Percentiles rank a stretch among this genome's conserved stretches.
Conservation (phyloP, 1,140 invertebrate genomes). For the Cotesia chilonis region DNA sequence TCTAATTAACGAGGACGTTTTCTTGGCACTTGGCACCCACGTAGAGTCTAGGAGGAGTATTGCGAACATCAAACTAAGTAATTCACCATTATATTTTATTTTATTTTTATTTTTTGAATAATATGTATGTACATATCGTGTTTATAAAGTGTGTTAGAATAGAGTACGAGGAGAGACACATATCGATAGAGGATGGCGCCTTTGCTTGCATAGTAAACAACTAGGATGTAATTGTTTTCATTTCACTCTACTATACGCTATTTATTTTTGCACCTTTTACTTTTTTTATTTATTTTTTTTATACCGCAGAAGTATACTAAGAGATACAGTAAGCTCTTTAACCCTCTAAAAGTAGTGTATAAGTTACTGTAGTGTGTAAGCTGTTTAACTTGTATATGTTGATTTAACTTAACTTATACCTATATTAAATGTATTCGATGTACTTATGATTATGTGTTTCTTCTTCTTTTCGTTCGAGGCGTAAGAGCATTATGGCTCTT, state of each 20-base stretch:
- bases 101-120: slow-evolving; percentile 5
- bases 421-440: background rate
- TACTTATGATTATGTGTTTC: background rate
- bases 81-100: background rate
- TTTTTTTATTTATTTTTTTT: background rate
- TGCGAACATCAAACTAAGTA: slow-evolving; percentile 7
- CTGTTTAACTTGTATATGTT: no score
- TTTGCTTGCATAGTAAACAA: slow-evolving; percentile 42
- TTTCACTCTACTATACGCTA: slow-evolving; percentile 13
- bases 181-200: slow-evolving; percentile 32
- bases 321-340: background rate
- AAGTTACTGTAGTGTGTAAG: no score
- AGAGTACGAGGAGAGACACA: background rate
- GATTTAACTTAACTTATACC: no score
- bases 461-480: background rate
- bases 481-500: background rate
- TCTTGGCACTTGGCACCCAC: slow-evolving; percentile 23
- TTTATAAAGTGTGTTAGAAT: slow-evolving; percentile 9
- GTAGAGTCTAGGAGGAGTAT: background rate
- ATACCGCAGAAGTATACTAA: background rate
- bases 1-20: slow-evolving; percentile 14
- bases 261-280: background rate
- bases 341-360: background rate
- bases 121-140: slow-evolving; percentile 1
- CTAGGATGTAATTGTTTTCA: slow-evolving; percentile 42